A percentile compares a stretch with the other conserved stretches of the same genome.
Conservation (phyloP, 2,888 invertebrate genomes). For the Melanotus villosus region DNA sequence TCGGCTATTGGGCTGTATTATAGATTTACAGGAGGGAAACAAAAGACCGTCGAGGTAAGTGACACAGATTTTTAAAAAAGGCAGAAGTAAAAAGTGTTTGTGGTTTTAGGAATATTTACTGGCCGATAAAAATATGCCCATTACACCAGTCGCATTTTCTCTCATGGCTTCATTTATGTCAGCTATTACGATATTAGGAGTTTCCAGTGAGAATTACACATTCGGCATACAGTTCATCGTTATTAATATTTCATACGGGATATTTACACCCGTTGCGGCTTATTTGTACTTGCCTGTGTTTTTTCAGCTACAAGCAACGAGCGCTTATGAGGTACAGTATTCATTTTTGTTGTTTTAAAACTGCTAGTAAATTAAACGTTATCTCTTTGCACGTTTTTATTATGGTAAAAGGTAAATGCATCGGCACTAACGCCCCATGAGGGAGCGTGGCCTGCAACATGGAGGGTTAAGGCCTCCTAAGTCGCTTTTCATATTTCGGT, state of each 20-base stretch:
- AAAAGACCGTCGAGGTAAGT: slow-evolving; percentile 83
- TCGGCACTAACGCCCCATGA: no score
- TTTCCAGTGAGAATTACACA: slow-evolving; percentile 89
- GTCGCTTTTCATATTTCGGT: no score
- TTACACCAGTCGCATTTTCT: slow-evolving; percentile 87
- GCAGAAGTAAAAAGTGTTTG: background rate
- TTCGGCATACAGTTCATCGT: slow-evolving; percentile 86
- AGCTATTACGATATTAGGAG: slow-evolving; percentile 89
- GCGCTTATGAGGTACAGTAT: slow-evolving; percentile 84
- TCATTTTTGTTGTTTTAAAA: background rate
- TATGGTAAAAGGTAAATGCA: no score
- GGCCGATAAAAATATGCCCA: slow-evolving; percentile 85
- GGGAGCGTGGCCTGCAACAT: no score
- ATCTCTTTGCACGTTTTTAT: no score
- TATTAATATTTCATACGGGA: slow-evolving; percentile 81
- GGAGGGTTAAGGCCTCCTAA: no score
- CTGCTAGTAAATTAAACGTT: background rate
- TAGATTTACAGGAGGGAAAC: slow-evolving; percentile 87
- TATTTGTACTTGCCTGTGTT: slow-evolving; percentile 89
- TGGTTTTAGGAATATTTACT: slow-evolving; percentile 82
- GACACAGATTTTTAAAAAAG: no score
- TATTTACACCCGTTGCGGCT: slow-evolving; percentile 85
- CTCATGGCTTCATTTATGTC: slow-evolving; percentile 97
- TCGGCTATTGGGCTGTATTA: slow-evolving; percentile 87
- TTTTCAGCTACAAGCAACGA: slow-evolving; percentile 85